Conservation (phyloP, 2,113 vertebrate species). For the Alectura lathami region DNA sequence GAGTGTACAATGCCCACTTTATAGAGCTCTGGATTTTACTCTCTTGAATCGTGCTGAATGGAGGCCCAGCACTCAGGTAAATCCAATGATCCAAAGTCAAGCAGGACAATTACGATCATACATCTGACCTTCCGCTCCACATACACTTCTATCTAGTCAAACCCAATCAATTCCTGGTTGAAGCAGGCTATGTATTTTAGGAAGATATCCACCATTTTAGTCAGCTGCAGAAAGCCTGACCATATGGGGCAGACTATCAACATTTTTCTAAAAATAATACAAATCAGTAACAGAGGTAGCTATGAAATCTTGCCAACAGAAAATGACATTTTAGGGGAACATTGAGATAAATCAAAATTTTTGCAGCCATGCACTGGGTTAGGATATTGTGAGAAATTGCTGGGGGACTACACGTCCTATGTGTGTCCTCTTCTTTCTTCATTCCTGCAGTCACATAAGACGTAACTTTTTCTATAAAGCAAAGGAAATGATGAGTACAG, state of each 20-base stretch:
- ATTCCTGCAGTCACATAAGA: background rate
- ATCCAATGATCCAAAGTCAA: background rate
- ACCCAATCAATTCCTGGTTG: background rate
- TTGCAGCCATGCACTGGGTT: background rate
- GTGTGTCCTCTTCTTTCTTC: background rate
- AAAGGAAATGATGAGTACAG: background rate
- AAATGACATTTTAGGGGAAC: background rate
- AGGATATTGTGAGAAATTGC: background rate
- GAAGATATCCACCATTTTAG: background rate
- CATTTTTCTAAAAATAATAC: background rate
- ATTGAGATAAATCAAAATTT: background rate
- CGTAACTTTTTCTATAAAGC: background rate
- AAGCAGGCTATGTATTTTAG: background rate
- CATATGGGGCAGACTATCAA: background rate
- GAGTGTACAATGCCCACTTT: constrained; percentile 24
- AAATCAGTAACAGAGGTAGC: background rate
- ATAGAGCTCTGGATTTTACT: background rate
- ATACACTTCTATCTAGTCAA: background rate
- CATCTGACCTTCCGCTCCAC: background rate
- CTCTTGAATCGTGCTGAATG: constrained; percentile 20
- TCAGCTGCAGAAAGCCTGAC: background rate
- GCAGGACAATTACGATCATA: background rate
- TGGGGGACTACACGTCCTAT: background rate
- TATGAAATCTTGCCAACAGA: background rate
- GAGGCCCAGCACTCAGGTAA: background rate